Conservation (phyloP, 2,888 invertebrate species). For the Dicyrtoma fusca region DNA sequence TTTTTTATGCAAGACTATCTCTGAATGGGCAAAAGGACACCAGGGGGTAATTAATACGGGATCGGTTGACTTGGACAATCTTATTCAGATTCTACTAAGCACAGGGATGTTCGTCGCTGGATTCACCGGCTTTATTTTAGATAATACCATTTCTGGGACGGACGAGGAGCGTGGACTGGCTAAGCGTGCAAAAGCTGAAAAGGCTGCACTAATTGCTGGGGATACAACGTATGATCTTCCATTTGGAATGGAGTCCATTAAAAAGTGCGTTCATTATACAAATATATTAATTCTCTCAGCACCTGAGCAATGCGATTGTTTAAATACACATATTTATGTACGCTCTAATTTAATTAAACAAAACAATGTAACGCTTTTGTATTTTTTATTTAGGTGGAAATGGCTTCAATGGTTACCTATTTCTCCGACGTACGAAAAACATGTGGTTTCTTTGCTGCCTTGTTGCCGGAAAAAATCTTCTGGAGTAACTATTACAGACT, state of each 20-base stretch:
- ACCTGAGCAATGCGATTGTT: background rate
- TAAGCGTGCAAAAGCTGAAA: conserved; percentile 59
- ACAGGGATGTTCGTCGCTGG: conserved; percentile 80
- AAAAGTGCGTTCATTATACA: conserved; percentile 63
- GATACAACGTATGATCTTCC: conserved; percentile 63
- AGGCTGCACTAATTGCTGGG: conserved; percentile 33
- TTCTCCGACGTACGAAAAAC: conserved; percentile 48
- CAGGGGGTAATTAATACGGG: conserved; percentile 69
- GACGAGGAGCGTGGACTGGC: conserved; percentile 74
- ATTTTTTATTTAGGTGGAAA: conserved; percentile 28
- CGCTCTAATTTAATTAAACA: background rate
- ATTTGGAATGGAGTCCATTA: conserved; percentile 67
- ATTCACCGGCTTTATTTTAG: conserved; percentile 71
- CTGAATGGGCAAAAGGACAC: conserved; percentile 73
- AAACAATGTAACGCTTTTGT: background rate
- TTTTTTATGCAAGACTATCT: conserved; percentile 62
- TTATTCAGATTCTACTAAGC: conserved; percentile 73
- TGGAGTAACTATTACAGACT: too few species aligned
- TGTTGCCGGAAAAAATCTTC: background rate
- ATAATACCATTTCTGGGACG: conserved; percentile 78
- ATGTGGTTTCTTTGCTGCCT: conserved; percentile 24
- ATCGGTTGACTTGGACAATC: conserved; percentile 68
- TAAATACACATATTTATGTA: background rate
- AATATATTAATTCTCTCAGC: background rate
- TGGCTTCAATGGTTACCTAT: conserved; percentile 45